Base-by-base conservation (phyloP, 2,113 vertebrate genomes). In the Pelecanoides urinatrix region DNA sequence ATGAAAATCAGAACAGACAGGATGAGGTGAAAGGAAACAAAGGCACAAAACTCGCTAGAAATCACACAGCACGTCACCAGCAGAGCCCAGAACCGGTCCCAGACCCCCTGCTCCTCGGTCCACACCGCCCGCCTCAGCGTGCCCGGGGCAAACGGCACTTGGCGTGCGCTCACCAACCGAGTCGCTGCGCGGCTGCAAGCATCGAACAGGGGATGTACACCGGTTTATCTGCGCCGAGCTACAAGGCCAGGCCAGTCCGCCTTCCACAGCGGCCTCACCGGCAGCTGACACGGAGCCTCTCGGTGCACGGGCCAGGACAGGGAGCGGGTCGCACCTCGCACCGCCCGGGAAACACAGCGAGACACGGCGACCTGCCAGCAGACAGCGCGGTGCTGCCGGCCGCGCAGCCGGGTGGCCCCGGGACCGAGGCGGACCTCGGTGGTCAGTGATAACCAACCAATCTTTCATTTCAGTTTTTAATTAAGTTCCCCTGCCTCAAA, bases 91-190 rank as follows among this genome's bases (percentile, higher is more conserved):
- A 27, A 36, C 38, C 9, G 29, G 44, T n/a, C 82, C 44, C 50
- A 34, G 52, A 14, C 13, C 17, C 44, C 30, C 45, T 21, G 38
- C 45, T 42, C 25, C 47, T n/a, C 9, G 0, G 13, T 23, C 45
- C 62, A 6, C 12, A 2, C 36, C 1, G 0, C 49, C 50, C 2
- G 3, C 40, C 32, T 8, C 47, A n/a, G n/a, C 34, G 61, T 82
- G 38, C 18, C 12, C 2, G 0, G 45, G 70, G 12, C 38, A 40
- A 42, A 29, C 2, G 2, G 77, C 61, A 19, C 70, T 11, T 13
- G 56, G 45, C 2, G 1, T 13, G 49, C 2, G 2, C 50, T 49
- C 4, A 1, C 49, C 3, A 1, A 11, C 30, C 3, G 1, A 16
- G n/a, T 25, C 42, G 3, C 58, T 13, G 20, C 26, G 1, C 1